Conservation (phyloP, 2,888 invertebrate genomes). For the Frankliniella intonsa region DNA sequence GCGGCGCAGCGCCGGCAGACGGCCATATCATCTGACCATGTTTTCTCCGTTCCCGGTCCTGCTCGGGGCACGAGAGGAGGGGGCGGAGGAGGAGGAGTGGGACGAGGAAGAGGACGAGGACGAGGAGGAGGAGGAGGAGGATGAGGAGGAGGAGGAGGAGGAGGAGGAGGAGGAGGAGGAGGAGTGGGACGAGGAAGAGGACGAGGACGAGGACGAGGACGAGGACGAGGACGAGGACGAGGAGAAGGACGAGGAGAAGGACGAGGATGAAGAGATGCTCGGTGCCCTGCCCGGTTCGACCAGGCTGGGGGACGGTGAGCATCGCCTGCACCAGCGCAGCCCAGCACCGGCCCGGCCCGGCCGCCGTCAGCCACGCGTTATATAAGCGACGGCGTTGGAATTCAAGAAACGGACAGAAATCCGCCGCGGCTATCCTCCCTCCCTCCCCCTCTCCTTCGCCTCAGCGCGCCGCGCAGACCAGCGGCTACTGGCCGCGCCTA, state of each 20-base stretch:
- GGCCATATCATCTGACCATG: background rate
- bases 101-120: background rate
- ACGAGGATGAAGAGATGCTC: too few relatives aligned
- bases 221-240: too few relatives aligned
- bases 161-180: background rate
- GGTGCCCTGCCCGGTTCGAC: too few relatives aligned
- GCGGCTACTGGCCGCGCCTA: slow-evolving; percentile 43
- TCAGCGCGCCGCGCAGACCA: slow-evolving; percentile 37
- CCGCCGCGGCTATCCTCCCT: slow-evolving; percentile 31
- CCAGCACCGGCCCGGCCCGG: background rate
- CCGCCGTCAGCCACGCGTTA: background rate
- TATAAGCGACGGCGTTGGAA: background rate
- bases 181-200: background rate
- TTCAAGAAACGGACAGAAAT: slow-evolving; percentile 4
- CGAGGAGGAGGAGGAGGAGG: too few relatives aligned
- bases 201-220: background rate
- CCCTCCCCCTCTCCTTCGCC: slow-evolving; percentile 32
- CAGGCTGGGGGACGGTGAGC: too few relatives aligned
- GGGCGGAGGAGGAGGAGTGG: background rate
- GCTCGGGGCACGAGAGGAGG: background rate
- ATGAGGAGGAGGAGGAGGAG: too few relatives aligned
- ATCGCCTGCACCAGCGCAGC: too few relatives aligned
- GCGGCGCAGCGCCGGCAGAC: background rate
- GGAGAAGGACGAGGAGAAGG: too few relatives aligned
- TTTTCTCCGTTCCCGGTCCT: background rate